Evolutionary conservation across 2,797 vertebrate species (phyloP).

Genomic region (Halcyon smyrnensis): DNA sequence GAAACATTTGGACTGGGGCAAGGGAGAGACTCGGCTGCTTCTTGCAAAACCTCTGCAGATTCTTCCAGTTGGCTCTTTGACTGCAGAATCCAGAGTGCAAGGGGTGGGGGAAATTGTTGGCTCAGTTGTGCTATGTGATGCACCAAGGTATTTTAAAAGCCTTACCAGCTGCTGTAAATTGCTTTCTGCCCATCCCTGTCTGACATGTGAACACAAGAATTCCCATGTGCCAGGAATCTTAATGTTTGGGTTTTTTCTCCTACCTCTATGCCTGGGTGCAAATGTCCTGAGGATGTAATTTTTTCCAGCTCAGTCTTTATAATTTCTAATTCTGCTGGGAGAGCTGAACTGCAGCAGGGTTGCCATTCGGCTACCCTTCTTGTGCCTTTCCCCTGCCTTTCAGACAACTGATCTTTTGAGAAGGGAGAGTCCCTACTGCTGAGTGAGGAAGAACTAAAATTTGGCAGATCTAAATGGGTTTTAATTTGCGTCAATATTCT

Average conservation of each 20-base stretch:
- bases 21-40: neutral
- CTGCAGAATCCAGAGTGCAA: neutral
- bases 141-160: neutral
- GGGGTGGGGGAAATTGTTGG: neutral
- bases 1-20: neutral
- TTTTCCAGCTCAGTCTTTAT: slow-evolving; percentile 24
- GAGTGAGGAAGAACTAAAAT: neutral
- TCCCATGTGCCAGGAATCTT: slow-evolving; percentile 37
- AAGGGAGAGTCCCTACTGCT: slow-evolving; percentile 14
- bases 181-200: slow-evolving; percentile 1
- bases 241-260: neutral
- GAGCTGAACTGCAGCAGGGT: neutral
- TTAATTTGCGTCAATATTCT: neutral
- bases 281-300: slow-evolving; percentile 34
- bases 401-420: slow-evolving; percentile 15
- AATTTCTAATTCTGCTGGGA: neutral
- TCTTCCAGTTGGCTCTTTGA: neutral
- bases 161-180: neutral
- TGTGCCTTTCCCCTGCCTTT: neutral
- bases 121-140: neutral
- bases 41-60: neutral
- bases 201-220: neutral
- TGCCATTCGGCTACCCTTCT: neutral
- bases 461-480: slow-evolving; percentile 16
- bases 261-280: neutral